Evolutionary conservation across 2,888 invertebrate genomes (phyloP), one percentile per base, ranked within the genome.

Genomic region (Seira musarum): DNA sequence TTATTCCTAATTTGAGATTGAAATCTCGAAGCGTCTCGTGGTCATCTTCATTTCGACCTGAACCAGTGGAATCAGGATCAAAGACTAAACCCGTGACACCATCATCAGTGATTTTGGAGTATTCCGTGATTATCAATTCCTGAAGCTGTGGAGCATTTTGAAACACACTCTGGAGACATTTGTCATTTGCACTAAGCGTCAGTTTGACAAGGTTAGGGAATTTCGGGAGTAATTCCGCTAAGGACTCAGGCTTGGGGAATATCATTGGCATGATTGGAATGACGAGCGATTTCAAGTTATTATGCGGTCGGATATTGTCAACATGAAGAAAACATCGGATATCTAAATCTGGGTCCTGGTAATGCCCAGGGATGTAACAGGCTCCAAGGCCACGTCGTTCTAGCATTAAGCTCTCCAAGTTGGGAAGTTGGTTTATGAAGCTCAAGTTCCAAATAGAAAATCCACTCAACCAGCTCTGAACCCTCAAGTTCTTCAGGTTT

Each of bases 71-170:
- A 5, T 30, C 30, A 30, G 30, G 30, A 30, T 30, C 30, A 8
- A 30, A 30, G 0, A 68, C 68, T 13, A 79, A 24, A 1, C 75
- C 80, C 2, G 80, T 80, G 1, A 80, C 61, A 2, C 80, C 80
- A 10, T 65, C 70, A 63, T 80, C 80, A 21, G 80, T 71, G 15
- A 80, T 80, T 46, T 67, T 75, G 0, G 80, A 80, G 22, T 80
- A 75, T 19, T 71, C 75, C 5, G 75, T 70, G 25, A 80, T 67
- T 0, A 66, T 80, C 17, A 80, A 40, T 10, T 80, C 80, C 17
- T 66, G 61, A 8, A 80, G 35, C 13, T 75, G 65, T 15, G 75
- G 53, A 1, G 53, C 61, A 5, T 30, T 5, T 25, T 25, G 30
- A 40, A 71, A 80, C 0, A 80, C 19, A 19, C 74, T 63, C 17